Evolutionary conservation across 2,797 vertebrate species (phyloP).

Genomic region (Nyctibius grandis): DNA sequence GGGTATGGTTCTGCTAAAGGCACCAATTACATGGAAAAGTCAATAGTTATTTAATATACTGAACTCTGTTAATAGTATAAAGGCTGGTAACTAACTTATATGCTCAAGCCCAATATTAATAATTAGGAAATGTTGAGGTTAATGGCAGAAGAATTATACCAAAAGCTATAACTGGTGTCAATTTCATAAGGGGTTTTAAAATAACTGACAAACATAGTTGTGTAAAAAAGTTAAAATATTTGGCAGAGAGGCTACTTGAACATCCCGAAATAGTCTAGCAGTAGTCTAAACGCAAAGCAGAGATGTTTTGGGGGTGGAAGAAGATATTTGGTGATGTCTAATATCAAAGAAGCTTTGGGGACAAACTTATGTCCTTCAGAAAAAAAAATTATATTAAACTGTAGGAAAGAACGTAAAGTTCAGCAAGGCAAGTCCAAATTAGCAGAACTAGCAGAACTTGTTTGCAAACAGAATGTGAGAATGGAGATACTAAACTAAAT

Average conservation of each 20-base stretch:
- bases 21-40: not conserved
- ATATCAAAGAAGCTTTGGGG: not conserved
- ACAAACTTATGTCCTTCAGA: not conserved
- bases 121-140: not conserved
- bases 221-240: not conserved
- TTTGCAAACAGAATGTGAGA: not conserved
- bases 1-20: not conserved
- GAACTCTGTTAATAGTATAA: not conserved
- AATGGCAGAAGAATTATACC: not conserved
- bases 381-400: not conserved
- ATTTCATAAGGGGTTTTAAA: not conserved
- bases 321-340: not conserved
- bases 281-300: not conserved
- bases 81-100: not conserved
- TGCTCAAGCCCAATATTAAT: not conserved
- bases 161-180: not conserved
- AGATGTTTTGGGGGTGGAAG: not conserved
- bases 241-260: not conserved
- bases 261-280: not conserved
- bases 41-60: not conserved
- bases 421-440: not conserved
- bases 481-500: not conserved
- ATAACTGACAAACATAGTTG: not conserved
- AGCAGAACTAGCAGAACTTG: not conserved
- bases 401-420: not conserved